Evolutionary conservation across 2,888 invertebrate species (phyloP).

Genomic region (Lutraria lutraria): DNA sequence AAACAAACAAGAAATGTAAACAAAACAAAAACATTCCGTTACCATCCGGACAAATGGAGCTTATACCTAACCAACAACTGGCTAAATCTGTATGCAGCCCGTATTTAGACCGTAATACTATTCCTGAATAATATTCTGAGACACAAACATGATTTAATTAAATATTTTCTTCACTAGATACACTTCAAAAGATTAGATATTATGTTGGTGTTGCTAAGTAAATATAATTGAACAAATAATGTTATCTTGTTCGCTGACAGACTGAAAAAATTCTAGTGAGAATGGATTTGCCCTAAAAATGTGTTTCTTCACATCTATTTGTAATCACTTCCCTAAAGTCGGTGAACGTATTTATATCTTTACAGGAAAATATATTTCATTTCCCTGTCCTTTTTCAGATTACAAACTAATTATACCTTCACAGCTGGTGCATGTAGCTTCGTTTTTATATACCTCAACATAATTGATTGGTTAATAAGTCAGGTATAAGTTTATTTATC

Average conservation of each 20-base stretch:
- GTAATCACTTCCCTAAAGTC: too few species aligned
- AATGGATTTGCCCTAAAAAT: too few species aligned
- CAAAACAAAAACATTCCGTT: neutral
- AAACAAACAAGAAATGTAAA: neutral
- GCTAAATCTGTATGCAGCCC: neutral
- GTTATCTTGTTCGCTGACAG: too few species aligned
- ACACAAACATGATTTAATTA: neutral
- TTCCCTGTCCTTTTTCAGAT: neutral
- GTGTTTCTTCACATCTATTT: too few species aligned
- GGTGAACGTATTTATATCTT: neutral
- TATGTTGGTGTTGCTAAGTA: too few species aligned
- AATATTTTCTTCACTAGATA: neutral
- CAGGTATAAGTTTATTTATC: neutral
- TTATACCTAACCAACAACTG: neutral
- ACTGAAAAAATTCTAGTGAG: too few species aligned
- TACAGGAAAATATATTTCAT: neutral
- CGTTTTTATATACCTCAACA: neutral
- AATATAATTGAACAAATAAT: too few species aligned
- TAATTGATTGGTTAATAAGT: neutral
- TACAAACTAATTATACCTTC: neutral
- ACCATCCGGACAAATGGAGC: neutral
- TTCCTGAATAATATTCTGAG: neutral
- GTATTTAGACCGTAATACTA: neutral
- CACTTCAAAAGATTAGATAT: neutral
- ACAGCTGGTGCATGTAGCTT: neutral